phyloP scores from a whole-genome alignment of 2,797 vertebrate genomes.

The Borostomias antarcticus region DNA sequence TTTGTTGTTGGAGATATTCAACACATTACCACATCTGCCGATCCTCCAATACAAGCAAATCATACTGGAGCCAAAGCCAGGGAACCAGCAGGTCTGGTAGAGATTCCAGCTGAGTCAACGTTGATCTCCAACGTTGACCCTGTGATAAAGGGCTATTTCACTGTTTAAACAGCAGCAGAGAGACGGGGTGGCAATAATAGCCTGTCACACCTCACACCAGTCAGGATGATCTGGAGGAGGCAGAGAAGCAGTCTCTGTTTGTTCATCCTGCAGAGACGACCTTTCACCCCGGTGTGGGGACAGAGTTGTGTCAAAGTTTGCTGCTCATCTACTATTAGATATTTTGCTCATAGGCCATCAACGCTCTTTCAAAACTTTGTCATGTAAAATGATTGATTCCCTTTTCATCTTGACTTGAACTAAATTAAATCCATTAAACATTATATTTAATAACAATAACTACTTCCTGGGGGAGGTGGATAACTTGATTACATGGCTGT shows the following conservation, averaged over 20 bases:
- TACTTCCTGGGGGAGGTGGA: neutral
- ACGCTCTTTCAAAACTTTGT: neutral
- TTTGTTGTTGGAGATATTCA: too few relatives aligned
- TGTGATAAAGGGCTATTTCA: neutral
- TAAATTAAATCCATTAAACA: neutral
- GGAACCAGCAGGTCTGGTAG: neutral
- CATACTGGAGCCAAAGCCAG: neutral
- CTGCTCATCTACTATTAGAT: neutral
- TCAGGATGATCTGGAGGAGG: constrained; percentile 2
- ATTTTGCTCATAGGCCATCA: neutral
- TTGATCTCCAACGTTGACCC: neutral
- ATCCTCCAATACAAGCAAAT: constrained; percentile 9
- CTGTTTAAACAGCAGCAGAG: constrained; percentile 2
- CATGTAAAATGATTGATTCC: neutral
- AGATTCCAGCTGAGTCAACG: constrained; percentile 24
- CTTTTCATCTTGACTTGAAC: neutral
- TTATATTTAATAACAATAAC: constrained; percentile 1
- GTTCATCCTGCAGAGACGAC: constrained; percentile 11
- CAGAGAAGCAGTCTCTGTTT: constrained; percentile 21
- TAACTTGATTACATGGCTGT: neutral
- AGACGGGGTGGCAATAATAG: neutral
- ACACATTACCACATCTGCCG: neutral
- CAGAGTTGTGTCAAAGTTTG: neutral
- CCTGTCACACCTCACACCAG: constrained; percentile 1
- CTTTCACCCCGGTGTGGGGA: constrained; percentile 15